These are phyloP conservation scores for Halyomorpha halys DNA, from an alignment of 1,140 invertebrate species.

Conservation along the genomic window DNA sequence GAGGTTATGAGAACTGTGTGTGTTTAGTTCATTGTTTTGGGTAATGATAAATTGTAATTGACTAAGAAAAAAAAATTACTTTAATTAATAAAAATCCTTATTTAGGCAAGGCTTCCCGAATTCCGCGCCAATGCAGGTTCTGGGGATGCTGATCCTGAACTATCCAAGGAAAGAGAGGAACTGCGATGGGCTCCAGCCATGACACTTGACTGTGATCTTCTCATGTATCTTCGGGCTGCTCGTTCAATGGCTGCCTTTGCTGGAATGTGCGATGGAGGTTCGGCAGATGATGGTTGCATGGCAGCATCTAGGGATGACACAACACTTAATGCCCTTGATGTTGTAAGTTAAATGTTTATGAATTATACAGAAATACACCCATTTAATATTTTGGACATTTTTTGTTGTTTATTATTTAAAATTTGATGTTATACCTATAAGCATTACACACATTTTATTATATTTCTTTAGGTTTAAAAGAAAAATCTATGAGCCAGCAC, in stretches of 20 bases:
- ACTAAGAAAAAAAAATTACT: too few species aligned
- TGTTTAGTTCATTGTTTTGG: too few species aligned
- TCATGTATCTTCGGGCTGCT: conserved; percentile 94
- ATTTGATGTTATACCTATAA: too few species aligned
- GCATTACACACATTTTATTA: too few species aligned
- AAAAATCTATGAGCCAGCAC: too few species aligned
- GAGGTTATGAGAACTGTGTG: too few species aligned
- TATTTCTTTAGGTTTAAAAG: too few species aligned
- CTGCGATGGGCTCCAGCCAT: conserved; percentile 85
- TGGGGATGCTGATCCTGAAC: conserved; percentile 59
- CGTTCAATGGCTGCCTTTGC: conserved; percentile 91
- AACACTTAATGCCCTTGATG: conserved; percentile 92
- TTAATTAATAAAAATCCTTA: background rate
- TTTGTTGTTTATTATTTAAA: too few species aligned
- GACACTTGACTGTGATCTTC: conserved; percentile 83
- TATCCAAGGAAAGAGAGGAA: conserved; percentile 69
- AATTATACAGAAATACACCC: too few species aligned
- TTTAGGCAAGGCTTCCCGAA: conserved; percentile 65
- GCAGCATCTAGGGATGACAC: conserved; percentile 94
- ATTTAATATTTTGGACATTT: too few species aligned
- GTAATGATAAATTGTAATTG: too few species aligned
- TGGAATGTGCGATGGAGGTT: conserved; percentile 96
- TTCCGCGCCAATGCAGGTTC: conserved; percentile 52
- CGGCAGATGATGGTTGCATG: conserved; percentile 90
- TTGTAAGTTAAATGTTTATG: conserved; percentile 44